Percentiles rank a stretch among this genome's conserved stretches.
Conservation (phyloP, 2,113 vertebrate genomes). For the Oncorhynchus clarkii region DNA sequence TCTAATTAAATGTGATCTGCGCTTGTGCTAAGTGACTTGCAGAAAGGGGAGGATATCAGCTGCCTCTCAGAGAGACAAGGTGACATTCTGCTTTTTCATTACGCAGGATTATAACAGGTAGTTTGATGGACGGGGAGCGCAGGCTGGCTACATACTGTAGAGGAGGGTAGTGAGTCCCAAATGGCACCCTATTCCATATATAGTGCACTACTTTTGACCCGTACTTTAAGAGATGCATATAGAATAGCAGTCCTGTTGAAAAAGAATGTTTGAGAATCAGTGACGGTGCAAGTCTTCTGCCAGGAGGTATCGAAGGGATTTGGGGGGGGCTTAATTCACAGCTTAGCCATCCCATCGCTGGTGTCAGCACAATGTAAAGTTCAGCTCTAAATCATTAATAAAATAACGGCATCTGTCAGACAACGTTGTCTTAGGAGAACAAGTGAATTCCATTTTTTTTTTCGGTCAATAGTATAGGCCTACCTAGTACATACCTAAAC, state of each 20-base stretch:
- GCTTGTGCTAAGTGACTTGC: slow-evolving; percentile 80
- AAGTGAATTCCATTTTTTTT: slow-evolving; percentile 54
- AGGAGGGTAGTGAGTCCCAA: background rate
- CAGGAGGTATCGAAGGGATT: slow-evolving; percentile 74
- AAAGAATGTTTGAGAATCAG: slow-evolving; percentile 60
- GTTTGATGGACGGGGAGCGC: slow-evolving; percentile 47
- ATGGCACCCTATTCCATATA: no score
- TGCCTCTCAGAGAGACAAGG: slow-evolving; percentile 75
- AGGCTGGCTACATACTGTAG: slow-evolving; percentile 32
- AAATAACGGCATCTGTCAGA: slow-evolving; percentile 73
- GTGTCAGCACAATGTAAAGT: slow-evolving; percentile 81
- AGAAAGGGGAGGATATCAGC: slow-evolving; percentile 71
- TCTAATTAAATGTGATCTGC: slow-evolving; percentile 84
- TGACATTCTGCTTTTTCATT: slow-evolving; percentile 81
- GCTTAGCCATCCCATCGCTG: slow-evolving; percentile 72
- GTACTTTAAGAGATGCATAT: background rate
- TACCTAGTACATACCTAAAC: slow-evolving; percentile 11
- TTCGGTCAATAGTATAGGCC: slow-evolving; percentile 45
- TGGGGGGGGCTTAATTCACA: slow-evolving; percentile 70
- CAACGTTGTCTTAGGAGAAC: slow-evolving; percentile 48
- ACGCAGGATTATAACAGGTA: slow-evolving; percentile 78
- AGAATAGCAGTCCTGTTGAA: slow-evolving; percentile 40
- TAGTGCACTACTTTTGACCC: no score
- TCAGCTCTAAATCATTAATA: slow-evolving; percentile 74
- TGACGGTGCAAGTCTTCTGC: slow-evolving; percentile 70